phyloP scores from a whole-genome alignment of 2,888 invertebrate genomes.

The Helicoverpa assulta region DNA sequence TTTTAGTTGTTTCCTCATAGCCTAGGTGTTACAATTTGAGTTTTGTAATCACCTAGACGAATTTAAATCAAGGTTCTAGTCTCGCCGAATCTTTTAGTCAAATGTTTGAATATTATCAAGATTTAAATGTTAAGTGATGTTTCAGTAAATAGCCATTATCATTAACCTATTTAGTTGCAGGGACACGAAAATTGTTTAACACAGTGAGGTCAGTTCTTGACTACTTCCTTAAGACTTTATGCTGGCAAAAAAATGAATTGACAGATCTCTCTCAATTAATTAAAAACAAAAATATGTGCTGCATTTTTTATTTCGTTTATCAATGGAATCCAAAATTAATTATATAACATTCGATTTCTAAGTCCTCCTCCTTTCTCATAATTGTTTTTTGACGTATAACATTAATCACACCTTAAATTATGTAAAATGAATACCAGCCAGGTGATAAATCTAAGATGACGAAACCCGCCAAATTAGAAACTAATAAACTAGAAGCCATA shows the following conservation, averaged over 20 bases:
- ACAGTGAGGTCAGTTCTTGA: too few relatives aligned
- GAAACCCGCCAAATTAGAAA: constrained; percentile 8
- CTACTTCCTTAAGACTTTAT: too few relatives aligned
- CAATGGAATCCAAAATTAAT: neutral
- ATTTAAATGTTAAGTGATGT: neutral
- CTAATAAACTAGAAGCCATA: constrained; percentile 12
- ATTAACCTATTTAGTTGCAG: neutral
- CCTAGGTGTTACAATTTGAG: constrained; percentile 49
- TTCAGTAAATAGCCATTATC: neutral
- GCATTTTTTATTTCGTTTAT: too few relatives aligned
- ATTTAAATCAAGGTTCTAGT: constrained; percentile 52
- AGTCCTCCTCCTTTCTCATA: constrained; percentile 6
- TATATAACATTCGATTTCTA: neutral
- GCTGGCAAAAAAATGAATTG: too few relatives aligned
- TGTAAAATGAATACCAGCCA: neutral
- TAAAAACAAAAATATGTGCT: too few relatives aligned
- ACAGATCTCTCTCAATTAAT: too few relatives aligned
- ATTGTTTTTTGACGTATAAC: neutral
- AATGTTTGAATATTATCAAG: neutral
- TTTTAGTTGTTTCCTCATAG: constrained; percentile 49
- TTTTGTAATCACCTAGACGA: constrained; percentile 47
- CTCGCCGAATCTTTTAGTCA: constrained; percentile 21
- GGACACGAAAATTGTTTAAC: neutral
- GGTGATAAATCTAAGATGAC: constrained; percentile 3
- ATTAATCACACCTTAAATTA: constrained; percentile 4